Conservation (phyloP, 2,797 vertebrate species). For the Pipistrellus pygmaeus region DNA sequence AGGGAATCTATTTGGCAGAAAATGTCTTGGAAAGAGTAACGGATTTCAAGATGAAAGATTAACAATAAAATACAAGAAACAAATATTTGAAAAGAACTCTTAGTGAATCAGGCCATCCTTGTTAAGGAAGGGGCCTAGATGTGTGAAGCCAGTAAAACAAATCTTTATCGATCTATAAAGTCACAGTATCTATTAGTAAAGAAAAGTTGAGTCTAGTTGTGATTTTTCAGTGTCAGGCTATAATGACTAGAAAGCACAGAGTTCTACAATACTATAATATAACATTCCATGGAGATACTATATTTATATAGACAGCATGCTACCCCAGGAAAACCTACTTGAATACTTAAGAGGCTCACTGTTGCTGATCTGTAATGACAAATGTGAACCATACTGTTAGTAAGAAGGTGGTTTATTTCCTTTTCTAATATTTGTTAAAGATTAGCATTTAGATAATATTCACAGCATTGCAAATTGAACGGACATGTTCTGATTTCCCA, state of each 20-base stretch:
- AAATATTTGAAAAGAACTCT: neutral
- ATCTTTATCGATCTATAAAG: neutral
- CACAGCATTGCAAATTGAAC: neutral
- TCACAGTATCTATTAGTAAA: neutral
- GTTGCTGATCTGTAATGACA: neutral
- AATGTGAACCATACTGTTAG: neutral
- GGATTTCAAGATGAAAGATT: neutral
- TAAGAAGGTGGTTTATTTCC: neutral
- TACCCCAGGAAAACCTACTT: neutral
- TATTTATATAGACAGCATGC: neutral
- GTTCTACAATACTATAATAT: neutral
- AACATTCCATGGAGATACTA: neutral
- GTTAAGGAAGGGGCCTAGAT: neutral
- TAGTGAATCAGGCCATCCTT: neutral
- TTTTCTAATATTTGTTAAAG: neutral
- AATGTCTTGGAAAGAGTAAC: neutral
- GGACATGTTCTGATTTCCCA: conserved; percentile 6
- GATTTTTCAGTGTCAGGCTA: neutral
- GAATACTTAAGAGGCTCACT: neutral
- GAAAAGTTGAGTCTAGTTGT: neutral
- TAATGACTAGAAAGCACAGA: neutral
- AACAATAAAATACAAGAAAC: neutral
- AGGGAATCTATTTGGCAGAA: neutral
- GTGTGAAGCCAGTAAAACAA: neutral
- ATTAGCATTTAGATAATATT: neutral